A percentile compares a stretch with the other conserved stretches of the same genome.
Evolutionary conservation across 1,140 invertebrate species (phyloP).

Genomic region (Pantala flavescens): DNA sequence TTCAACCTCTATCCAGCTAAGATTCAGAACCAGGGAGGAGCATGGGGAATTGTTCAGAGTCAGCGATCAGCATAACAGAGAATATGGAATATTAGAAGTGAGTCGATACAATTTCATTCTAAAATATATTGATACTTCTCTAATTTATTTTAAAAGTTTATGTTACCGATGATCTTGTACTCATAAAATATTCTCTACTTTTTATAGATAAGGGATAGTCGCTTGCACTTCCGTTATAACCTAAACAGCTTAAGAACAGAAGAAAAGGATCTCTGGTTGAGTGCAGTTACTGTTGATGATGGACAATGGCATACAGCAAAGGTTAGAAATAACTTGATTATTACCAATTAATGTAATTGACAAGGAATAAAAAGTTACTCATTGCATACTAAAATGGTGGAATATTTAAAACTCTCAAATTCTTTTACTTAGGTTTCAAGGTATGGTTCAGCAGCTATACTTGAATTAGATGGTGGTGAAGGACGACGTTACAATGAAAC

Average conservation of each 20-base stretch:
- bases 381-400: background rate
- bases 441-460: constrained; percentile 85
- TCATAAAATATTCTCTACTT: constrained; percentile 19
- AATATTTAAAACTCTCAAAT: background rate
- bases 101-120: constrained; percentile 5
- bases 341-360: background rate
- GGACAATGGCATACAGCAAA: constrained; percentile 94
- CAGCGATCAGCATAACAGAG: constrained; percentile 86
- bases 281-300: constrained; percentile 81
- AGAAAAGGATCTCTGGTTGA: constrained; percentile 82
- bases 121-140: background rate
- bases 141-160: background rate
- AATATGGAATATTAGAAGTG: constrained; percentile 89
- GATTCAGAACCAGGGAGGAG: constrained; percentile 85
- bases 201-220: constrained; percentile 69
- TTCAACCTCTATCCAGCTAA: constrained; percentile 80
- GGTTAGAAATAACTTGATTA: constrained; percentile 40
- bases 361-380: background rate
- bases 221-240: constrained; percentile 84
- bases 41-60: constrained; percentile 86
- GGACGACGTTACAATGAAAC: constrained; percentile 90
- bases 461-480: constrained; percentile 91
- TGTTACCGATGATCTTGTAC: no score
- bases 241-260: constrained; percentile 81
- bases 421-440: constrained; percentile 42